Evolutionary conservation across 2,797 vertebrate species (phyloP).

Genomic region (Amblyraja radiata): DNA sequence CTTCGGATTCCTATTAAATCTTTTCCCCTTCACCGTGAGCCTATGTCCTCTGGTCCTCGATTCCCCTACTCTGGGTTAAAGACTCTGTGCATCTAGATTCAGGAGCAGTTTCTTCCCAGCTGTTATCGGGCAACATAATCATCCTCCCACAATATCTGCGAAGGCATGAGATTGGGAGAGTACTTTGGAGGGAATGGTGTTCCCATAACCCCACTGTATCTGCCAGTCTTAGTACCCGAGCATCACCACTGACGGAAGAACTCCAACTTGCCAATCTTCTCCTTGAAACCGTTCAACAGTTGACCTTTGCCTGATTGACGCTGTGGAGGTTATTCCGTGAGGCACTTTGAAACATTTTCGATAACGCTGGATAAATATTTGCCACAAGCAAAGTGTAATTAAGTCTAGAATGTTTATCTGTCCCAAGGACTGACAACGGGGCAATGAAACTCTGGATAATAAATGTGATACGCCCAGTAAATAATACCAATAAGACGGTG

Average conservation of each 20-base stretch:
- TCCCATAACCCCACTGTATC: neutral
- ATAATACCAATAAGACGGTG: neutral
- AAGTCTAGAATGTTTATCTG: too few species aligned
- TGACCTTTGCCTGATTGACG: neutral
- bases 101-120: too few species aligned
- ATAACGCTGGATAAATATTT: neutral
- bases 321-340: neutral
- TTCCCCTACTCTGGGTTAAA: too few species aligned
- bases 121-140: too few species aligned
- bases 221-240: neutral
- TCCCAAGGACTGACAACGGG: too few species aligned
- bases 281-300: neutral
- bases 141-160: neutral
- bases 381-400: neutral
- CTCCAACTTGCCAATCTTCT: neutral
- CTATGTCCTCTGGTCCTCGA: too few species aligned
- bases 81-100: too few species aligned
- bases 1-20: too few species aligned
- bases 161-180: neutral
- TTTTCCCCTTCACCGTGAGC: too few species aligned
- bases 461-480: neutral
- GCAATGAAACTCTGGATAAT: too few species aligned
- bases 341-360: neutral
- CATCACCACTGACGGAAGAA: neutral
- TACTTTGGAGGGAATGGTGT: neutral